Conservation (phyloP, 1,140 invertebrate species). For the Drosophila novamexicana region DNA sequence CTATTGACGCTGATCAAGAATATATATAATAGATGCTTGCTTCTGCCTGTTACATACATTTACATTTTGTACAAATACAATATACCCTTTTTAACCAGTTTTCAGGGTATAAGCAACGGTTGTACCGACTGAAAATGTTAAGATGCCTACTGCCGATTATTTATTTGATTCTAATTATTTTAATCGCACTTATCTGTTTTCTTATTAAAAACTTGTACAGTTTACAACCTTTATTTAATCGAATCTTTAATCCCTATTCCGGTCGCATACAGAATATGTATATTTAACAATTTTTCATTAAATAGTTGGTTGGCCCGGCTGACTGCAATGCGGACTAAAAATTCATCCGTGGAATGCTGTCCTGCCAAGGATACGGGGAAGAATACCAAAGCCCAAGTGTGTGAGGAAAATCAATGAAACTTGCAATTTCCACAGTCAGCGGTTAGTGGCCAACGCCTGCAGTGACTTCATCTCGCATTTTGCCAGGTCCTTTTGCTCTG, state of each 20-base stretch:
- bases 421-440: slow-evolving; percentile 65
- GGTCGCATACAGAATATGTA: slow-evolving; percentile 32
- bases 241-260: slow-evolving; percentile 7
- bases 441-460: slow-evolving; percentile 34
- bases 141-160: no score
- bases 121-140: no score
- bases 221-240: no score
- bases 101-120: no score
- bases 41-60: no score
- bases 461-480: slow-evolving; percentile 36
- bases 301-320: slow-evolving; percentile 58
- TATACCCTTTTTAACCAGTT: no score
- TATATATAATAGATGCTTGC: no score
- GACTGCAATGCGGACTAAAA: slow-evolving; percentile 76
- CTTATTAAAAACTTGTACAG: no score
- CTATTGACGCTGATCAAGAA: no score
- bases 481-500: background rate
- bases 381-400: slow-evolving; percentile 36
- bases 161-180: no score
- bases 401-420: slow-evolving; percentile 70
- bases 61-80: no score
- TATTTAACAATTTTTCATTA: slow-evolving; percentile 60
- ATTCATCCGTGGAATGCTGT: slow-evolving; percentile 57
- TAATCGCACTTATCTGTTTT: no score
- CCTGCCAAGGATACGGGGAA: slow-evolving; percentile 49